phyloP scores from a whole-genome alignment of 2,113 vertebrate species.

The Alosa alosa region DNA sequence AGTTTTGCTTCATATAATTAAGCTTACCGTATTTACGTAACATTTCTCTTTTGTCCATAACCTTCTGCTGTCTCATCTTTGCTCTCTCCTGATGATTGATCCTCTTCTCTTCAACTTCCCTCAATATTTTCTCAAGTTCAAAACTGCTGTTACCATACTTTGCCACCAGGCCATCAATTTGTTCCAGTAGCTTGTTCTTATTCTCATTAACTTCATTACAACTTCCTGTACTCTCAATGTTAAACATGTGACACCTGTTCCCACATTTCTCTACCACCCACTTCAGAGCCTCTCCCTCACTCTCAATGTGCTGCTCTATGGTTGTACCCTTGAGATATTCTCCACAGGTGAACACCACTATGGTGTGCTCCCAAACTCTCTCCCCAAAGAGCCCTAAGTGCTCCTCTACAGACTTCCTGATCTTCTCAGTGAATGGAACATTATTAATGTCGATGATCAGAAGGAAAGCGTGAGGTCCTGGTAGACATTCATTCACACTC shows the following conservation, averaged over 20 bases:
- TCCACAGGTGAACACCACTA: slow-evolving; percentile 12
- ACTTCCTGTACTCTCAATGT: not conserved
- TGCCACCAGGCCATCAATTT: not conserved
- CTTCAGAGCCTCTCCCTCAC: not conserved
- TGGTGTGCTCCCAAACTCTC: not conserved
- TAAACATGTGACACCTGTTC: not conserved
- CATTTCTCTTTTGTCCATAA: not conserved
- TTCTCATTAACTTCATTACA: not conserved
- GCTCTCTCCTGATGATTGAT: not conserved
- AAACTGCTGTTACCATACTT: not conserved
- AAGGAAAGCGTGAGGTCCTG: not conserved
- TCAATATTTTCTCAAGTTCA: not conserved
- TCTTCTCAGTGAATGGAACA: not conserved
- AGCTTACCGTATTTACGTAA: not conserved
- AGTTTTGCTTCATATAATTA: too few relatives aligned
- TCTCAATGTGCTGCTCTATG: slow-evolving; percentile 4
- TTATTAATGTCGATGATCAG: not conserved
- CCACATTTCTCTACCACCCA: not conserved
- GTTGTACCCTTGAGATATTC: too few relatives aligned
- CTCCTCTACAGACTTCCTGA: not conserved
- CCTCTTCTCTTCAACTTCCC: not conserved
- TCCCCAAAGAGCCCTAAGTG: not conserved
- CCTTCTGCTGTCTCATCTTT: not conserved
- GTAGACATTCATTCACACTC: not conserved
- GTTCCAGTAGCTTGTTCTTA: not conserved